These are phyloP conservation scores for Sphyrna mokarran DNA, from an alignment of 2,113 vertebrate genomes.

Conservation along the genomic window DNA sequence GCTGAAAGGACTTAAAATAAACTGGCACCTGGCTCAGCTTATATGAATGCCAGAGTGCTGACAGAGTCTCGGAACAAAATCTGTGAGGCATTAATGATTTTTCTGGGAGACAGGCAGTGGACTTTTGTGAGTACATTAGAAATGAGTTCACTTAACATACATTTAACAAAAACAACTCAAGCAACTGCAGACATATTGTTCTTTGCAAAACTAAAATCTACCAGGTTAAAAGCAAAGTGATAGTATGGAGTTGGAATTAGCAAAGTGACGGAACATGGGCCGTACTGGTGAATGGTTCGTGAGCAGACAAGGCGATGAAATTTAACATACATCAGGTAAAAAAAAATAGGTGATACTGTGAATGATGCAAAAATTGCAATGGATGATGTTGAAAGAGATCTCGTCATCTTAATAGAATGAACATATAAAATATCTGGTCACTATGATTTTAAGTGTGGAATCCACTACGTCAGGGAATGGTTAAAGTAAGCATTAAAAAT, in stretches of 20 bases:
- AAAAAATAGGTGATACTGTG: no score
- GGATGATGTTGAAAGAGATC: neutral
- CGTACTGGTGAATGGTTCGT: neutral
- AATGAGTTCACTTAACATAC: neutral
- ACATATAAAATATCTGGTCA: neutral
- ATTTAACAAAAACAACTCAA: neutral
- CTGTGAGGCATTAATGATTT: neutral
- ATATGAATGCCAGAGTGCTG: neutral
- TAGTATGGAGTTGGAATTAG: neutral
- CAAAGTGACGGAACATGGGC: neutral
- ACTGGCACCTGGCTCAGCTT: neutral
- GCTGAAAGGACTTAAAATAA: conserved; percentile 9
- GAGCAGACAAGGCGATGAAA: neutral
- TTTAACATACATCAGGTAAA: neutral
- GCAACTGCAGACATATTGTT: neutral
- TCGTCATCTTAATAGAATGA: neutral
- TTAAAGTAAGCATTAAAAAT: neutral
- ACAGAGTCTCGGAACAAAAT: neutral
- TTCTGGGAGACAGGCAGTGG: neutral
- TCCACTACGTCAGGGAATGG: neutral
- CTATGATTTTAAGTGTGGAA: neutral
- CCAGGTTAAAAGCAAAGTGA: neutral
- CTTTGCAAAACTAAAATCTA: neutral
- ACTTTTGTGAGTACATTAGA: neutral
- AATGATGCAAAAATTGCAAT: neutral